Evolutionary conservation across 2,888 invertebrate species (phyloP).

Genomic region (Ichneumon xanthorius): DNA sequence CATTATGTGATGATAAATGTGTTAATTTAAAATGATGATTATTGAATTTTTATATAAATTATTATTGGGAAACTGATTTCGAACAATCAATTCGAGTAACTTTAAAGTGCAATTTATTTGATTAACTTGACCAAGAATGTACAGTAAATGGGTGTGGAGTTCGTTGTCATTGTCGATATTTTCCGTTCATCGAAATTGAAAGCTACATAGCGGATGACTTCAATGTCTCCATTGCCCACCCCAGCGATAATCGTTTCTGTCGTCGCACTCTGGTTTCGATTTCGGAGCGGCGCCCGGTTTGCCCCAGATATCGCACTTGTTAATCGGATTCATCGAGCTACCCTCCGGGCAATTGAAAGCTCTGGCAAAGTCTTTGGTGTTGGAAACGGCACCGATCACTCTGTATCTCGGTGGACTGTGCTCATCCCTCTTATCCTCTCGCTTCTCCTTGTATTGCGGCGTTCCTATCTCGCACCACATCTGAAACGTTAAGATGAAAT

Average conservation of each 20-base stretch:
- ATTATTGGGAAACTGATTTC: no score
- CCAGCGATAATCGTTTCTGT: neutral
- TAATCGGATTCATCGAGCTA: conserved; percentile 61
- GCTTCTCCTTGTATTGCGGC: conserved; percentile 14
- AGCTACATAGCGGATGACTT: neutral
- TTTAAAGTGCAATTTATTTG: no score
- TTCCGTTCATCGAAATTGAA: neutral
- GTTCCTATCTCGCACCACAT: conserved; percentile 56
- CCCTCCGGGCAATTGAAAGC: conserved; percentile 61
- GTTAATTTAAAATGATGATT: no score
- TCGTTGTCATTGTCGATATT: neutral
- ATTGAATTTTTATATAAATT: no score
- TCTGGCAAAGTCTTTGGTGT: conserved; percentile 57
- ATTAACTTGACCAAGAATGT: no score
- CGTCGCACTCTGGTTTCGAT: neutral
- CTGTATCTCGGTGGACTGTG: conserved; percentile 58
- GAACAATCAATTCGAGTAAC: no score
- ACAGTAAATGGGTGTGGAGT: neutral
- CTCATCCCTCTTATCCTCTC: neutral
- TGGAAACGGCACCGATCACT: conserved; percentile 61
- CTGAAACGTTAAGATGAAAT: conserved; percentile 21
- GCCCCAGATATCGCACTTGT: conserved; percentile 64
- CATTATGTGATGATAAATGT: no score
- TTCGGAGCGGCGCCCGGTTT: conserved; percentile 4
- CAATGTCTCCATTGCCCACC: neutral